Conservation (phyloP, 2,888 invertebrate species). For the Ichneumoninae sp. region DNA sequence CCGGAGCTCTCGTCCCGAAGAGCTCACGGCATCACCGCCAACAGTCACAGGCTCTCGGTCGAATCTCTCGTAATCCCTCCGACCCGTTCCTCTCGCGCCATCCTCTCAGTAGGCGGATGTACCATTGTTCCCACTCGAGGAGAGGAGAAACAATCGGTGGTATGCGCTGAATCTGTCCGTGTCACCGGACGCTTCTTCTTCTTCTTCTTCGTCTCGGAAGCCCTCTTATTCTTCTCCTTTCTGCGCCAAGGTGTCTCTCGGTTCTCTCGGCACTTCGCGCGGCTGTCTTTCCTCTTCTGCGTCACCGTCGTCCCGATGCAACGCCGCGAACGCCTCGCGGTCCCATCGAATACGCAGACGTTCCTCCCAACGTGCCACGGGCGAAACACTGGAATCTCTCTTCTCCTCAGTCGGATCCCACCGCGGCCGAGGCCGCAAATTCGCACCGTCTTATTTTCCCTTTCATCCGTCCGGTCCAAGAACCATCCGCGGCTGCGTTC, state of each 20-base stretch:
- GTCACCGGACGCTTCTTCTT: slow-evolving; percentile 66
- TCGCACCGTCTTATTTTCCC: slow-evolving; percentile 44
- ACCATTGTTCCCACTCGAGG: slow-evolving; percentile 66
- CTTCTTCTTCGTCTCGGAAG: slow-evolving; percentile 16
- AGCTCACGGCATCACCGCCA: slow-evolving; percentile 44
- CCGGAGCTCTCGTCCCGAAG: slow-evolving; percentile 30
- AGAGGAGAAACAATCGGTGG: slow-evolving; percentile 69
- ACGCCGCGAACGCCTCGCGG: slow-evolving; percentile 1
- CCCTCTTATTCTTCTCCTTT: slow-evolving; percentile 3
- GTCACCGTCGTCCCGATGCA: slow-evolving; percentile 10
- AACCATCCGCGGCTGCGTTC: not conserved
- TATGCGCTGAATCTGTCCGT: slow-evolving; percentile 71
- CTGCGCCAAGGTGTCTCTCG: not conserved
- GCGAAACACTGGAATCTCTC: slow-evolving; percentile 28
- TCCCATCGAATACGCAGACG: slow-evolving; percentile 27
- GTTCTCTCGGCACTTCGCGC: slow-evolving; percentile 26
- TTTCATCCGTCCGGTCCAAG: slow-evolving; percentile 18
- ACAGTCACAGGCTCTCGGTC: slow-evolving; percentile 4
- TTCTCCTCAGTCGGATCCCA: slow-evolving; percentile 17
- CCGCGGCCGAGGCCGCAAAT: slow-evolving; percentile 25
- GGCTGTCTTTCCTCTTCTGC: slow-evolving; percentile 30
- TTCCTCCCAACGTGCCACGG: not conserved
- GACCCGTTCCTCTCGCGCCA: slow-evolving; percentile 14
- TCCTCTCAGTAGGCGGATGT: slow-evolving; percentile 16
- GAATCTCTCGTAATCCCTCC: slow-evolving; percentile 9